phyloP scores from a whole-genome alignment of 2,113 vertebrate genomes.

The Talpa occidentalis region DNA sequence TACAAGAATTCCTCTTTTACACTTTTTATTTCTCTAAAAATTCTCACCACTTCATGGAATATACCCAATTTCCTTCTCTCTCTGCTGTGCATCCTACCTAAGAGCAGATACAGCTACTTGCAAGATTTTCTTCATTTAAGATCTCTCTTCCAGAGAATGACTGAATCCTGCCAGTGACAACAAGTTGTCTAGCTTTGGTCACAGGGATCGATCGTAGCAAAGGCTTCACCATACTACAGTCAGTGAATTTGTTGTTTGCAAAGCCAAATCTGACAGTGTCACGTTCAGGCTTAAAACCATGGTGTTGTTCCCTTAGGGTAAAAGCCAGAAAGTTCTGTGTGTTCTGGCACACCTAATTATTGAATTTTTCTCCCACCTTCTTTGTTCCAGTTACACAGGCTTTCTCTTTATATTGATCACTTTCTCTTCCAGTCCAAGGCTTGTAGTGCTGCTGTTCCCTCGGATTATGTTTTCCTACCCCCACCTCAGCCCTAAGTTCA shows the following conservation, averaged over 20 bases:
- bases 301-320: not conserved
- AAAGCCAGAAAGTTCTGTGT: not conserved
- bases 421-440: not conserved
- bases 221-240: not conserved
- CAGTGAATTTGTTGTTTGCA: not conserved
- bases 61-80: not conserved
- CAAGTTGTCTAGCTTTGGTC: not conserved
- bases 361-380: not conserved
- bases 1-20: not conserved
- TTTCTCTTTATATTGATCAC: not conserved
- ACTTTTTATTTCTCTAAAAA: not conserved
- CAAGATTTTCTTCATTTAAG: not conserved
- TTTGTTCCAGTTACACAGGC: not conserved
- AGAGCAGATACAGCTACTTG: not conserved
- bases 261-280: not conserved
- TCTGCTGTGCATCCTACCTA: not conserved
- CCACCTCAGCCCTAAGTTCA: not conserved
- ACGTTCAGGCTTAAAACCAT: not conserved
- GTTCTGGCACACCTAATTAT: not conserved
- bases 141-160: not conserved
- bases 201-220: not conserved
- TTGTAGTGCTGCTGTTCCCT: not conserved
- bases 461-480: not conserved
- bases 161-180: not conserved
- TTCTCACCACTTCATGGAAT: not conserved